Evolutionary conservation across 2,113 vertebrate genomes (phyloP).

Genomic region (Phaetusa simplex): DNA sequence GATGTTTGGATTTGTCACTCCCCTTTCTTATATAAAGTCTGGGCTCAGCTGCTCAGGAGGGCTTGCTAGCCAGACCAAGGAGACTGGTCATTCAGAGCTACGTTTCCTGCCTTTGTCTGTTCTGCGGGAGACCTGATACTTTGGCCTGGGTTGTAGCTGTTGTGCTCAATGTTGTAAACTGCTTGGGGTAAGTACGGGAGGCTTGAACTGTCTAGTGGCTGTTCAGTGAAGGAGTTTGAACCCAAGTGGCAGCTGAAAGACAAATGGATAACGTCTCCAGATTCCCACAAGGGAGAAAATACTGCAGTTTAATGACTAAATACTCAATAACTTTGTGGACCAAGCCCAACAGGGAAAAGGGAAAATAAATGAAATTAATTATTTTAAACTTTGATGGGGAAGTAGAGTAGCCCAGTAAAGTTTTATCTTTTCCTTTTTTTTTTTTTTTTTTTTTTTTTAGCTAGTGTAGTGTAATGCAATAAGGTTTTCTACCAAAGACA

Average conservation of each 20-base stretch:
- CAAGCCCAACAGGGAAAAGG: background rate
- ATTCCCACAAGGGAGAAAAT: background rate
- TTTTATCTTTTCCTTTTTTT: background rate
- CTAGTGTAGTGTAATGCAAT: background rate
- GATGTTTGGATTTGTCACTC: conserved; percentile 34
- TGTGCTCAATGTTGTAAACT: background rate
- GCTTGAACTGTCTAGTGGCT: background rate
- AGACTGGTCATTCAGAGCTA: background rate
- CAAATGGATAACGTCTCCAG: conserved; percentile 18
- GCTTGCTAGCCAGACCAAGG: background rate
- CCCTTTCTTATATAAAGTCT: conserved; percentile 9
- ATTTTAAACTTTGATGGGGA: background rate
- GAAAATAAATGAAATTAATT: background rate
- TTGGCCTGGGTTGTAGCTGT: background rate
- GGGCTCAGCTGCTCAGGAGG: background rate
- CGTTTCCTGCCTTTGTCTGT: background rate
- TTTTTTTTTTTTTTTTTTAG: background rate
- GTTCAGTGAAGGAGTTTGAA: background rate
- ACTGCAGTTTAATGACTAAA: background rate
- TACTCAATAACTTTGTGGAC: background rate
- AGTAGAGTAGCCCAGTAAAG: background rate
- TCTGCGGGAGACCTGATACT: background rate
- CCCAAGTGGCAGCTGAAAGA: conserved; percentile 41
- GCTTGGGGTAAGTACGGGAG: background rate
- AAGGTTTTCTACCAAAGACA: background rate